Percentiles rank a stretch among this genome's conserved stretches.
phyloP scores from a whole-genome alignment of 2,888 invertebrate genomes.

The Mythimna albipuncta region DNA sequence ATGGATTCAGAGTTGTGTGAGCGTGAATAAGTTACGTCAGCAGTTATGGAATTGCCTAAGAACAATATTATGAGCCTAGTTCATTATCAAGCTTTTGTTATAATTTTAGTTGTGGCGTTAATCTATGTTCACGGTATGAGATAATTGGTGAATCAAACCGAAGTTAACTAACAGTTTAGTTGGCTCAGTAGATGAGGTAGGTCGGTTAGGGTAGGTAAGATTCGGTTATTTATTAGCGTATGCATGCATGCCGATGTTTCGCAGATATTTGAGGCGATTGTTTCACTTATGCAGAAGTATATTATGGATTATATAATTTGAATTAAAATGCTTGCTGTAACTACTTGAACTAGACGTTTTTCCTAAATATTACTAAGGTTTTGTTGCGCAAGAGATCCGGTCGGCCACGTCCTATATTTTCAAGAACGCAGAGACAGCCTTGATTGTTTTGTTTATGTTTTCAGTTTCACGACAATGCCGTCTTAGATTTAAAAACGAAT shows the following conservation, averaged over 20 bases:
- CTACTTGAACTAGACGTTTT: constrained; percentile 6
- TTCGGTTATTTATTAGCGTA: not conserved
- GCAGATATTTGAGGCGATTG: not conserved
- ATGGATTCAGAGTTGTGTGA: constrained; percentile 68
- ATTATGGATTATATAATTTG: not conserved
- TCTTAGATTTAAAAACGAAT: constrained; percentile 12
- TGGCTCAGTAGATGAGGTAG: not conserved
- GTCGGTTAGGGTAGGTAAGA: not conserved
- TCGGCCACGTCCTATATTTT: constrained; percentile 56
- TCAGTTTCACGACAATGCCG: constrained; percentile 24
- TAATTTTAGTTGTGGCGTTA: not conserved
- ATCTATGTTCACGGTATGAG: not conserved
- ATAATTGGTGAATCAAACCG: not conserved
- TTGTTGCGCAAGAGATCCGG: constrained; percentile 51
- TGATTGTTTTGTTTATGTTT: constrained; percentile 38
- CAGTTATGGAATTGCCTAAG: constrained; percentile 74
- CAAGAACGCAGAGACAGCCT: constrained; percentile 55
- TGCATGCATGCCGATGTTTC: not conserved
- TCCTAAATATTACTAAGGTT: constrained; percentile 25
- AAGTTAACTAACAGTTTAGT: not conserved
- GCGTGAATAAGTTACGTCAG: constrained; percentile 74
- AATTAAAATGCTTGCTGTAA: not conserved
- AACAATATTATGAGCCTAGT: constrained; percentile 70
- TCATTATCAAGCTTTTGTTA: constrained; percentile 66
- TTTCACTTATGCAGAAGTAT: not conserved